These are phyloP conservation scores for Hirundo rustica DNA, from an alignment of 2,797 vertebrate genomes.

Conservation along the genomic window DNA sequence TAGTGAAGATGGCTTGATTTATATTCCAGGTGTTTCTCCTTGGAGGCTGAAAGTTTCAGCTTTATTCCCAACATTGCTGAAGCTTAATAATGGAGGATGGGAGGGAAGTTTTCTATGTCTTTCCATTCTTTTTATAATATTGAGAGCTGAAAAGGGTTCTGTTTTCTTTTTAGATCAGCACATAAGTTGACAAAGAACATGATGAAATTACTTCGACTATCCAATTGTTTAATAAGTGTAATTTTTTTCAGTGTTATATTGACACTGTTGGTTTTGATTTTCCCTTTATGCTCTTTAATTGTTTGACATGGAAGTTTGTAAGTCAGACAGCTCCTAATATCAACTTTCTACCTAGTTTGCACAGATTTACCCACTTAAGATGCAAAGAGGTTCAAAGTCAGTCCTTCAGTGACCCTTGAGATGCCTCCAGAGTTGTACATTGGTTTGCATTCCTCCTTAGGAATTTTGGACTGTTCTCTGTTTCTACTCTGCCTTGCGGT, in stretches of 20 bases:
- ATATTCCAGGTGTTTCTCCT: neutral
- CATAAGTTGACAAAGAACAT: neutral
- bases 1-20: neutral
- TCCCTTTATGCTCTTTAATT: neutral
- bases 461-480: neutral
- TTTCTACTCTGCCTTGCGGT: neutral
- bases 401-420: neutral
- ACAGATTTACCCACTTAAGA: neutral
- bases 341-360: neutral
- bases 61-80: neutral
- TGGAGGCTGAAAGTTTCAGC: neutral
- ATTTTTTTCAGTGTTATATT: neutral
- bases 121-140: neutral
- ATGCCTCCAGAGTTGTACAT: neutral
- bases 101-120: neutral
- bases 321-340: neutral
- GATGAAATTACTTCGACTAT: neutral
- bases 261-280: neutral
- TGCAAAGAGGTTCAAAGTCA: neutral
- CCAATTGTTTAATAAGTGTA: neutral
- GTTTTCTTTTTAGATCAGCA: neutral
- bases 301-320: neutral
- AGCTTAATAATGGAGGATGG: neutral
- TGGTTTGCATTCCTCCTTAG: neutral
- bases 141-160: neutral